These are phyloP conservation scores for Limnothrissa miodon DNA, from an alignment of 2,113 vertebrate genomes.

Conservation along the genomic window DNA sequence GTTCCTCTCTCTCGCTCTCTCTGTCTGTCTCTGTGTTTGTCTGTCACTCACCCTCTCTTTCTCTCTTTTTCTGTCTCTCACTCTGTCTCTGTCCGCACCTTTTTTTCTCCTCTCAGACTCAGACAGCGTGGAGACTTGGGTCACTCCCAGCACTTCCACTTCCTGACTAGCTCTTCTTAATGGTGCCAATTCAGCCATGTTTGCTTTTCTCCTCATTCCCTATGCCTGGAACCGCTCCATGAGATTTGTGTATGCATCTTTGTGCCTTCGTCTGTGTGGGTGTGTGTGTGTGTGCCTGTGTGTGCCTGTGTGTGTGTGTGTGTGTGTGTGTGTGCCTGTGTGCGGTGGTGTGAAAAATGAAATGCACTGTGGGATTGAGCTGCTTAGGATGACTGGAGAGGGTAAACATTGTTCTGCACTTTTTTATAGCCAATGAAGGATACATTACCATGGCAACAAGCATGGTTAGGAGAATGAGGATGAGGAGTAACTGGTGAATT, in stretches of 20 bases:
- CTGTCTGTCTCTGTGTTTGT: too few relatives aligned
- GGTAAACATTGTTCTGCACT: conserved; percentile 10
- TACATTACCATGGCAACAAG: conserved; percentile 17
- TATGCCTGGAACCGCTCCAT: not conserved
- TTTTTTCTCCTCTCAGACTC: not conserved
- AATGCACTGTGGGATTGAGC: not conserved
- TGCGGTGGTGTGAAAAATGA: not conserved
- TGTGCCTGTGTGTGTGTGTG: too few relatives aligned
- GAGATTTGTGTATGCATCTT: not conserved
- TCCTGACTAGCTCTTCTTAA: not conserved
- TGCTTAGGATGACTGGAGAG: not conserved
- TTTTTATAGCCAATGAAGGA: not conserved
- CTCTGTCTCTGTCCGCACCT: too few relatives aligned
- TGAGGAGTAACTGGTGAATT: not conserved
- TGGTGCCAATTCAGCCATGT: not conserved
- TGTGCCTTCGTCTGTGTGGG: too few relatives aligned
- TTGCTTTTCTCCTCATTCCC: not conserved
- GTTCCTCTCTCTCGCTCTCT: not conserved
- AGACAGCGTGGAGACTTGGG: not conserved
- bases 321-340: not conserved
- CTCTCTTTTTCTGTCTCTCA: not conserved
- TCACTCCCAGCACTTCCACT: not conserved
- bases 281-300: not conserved
- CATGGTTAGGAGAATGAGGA: not conserved
- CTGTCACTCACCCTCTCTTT: not conserved